Evolutionary conservation across 2,797 vertebrate species (phyloP).

Genomic region (Rhinella marina): DNA sequence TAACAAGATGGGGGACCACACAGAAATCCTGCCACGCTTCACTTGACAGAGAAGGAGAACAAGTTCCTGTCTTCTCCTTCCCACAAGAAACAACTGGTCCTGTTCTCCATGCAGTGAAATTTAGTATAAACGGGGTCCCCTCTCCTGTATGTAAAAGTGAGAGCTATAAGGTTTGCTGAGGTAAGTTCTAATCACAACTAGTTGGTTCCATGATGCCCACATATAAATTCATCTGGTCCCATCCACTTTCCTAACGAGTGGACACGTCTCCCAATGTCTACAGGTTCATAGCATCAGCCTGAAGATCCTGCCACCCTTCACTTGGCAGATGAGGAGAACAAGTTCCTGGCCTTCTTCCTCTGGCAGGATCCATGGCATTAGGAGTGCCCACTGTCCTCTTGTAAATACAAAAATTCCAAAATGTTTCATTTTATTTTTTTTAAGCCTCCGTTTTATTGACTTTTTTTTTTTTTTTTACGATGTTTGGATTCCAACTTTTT

Average conservation of each 20-base stretch:
- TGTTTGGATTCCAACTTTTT: background rate
- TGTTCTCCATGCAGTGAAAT: background rate
- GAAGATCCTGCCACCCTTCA: background rate
- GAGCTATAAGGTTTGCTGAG: background rate
- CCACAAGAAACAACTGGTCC: too few species aligned
- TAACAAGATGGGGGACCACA: background rate
- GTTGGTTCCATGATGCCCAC: background rate
- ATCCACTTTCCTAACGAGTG: background rate
- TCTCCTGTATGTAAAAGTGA: background rate
- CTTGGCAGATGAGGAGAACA: background rate
- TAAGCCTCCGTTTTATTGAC: background rate
- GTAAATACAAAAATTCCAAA: background rate
- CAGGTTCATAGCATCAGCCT: background rate
- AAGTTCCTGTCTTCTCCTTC: too few species aligned
- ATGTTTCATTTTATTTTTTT: too few species aligned
- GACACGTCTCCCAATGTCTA: background rate
- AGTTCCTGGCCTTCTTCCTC: background rate
- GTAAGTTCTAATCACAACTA: background rate
- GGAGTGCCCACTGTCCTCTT: background rate
- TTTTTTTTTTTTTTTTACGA: background rate
- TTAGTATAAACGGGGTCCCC: background rate
- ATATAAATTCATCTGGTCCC: background rate
- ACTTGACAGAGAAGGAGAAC: too few species aligned
- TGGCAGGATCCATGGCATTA: background rate
- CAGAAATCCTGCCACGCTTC: background rate